A percentile compares a stretch with the other conserved stretches of the same genome.
Evolutionary conservation across 2,113 vertebrate species (phyloP).

Genomic region (Saguinus imperator): DNA sequence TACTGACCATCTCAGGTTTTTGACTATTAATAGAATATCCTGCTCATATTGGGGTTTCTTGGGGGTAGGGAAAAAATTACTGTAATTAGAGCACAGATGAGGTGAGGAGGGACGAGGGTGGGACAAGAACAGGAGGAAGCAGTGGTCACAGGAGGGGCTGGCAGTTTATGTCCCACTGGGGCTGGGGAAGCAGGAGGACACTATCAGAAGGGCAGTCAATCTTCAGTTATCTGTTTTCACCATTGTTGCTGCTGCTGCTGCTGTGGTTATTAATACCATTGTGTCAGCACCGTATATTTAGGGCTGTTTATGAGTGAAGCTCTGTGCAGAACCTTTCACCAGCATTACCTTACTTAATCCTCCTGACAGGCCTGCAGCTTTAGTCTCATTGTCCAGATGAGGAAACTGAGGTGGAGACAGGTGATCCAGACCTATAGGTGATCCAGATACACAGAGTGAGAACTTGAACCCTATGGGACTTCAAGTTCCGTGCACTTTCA

Average conservation of each 20-base stretch:
- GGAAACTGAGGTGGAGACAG: not conserved
- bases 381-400: not conserved
- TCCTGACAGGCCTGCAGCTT: rapidly evolving
- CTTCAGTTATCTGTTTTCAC: not conserved
- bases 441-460: not conserved
- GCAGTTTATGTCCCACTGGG: rapidly evolving
- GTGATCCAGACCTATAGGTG: not conserved
- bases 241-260: not conserved
- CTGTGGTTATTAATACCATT: not conserved
- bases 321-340: not conserved
- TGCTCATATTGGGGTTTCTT: not conserved
- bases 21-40: not conserved
- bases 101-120: not conserved
- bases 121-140: not conserved
- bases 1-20: not conserved
- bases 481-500: not conserved
- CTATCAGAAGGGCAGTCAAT: not conserved
- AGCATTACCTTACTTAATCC: not conserved
- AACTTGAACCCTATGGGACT: not conserved
- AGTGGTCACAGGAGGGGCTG: not conserved
- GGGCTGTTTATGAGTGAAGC: not conserved
- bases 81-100: not conserved
- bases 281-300: not conserved
- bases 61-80: not conserved
- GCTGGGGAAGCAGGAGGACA: not conserved